Evolutionary conservation across 2,113 vertebrate genomes (phyloP), one percentile per base, ranked within the genome.

Genomic region (Leuciscus idus): DNA sequence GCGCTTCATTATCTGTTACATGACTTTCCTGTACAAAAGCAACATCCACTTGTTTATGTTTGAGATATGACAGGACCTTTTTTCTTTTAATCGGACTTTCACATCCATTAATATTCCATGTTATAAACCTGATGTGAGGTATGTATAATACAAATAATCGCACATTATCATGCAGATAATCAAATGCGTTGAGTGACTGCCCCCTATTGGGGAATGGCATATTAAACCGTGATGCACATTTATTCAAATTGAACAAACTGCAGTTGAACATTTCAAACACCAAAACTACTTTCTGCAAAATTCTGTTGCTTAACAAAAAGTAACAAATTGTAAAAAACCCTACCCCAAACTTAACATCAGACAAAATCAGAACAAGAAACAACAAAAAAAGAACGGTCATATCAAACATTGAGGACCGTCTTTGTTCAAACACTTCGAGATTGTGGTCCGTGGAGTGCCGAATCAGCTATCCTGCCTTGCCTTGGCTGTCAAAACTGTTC

Each of bases 21-120:
- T 72, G 68, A 2, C 33, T 70, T 70, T 36, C 66, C 30, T 70
- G 66, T 2, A 70, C 66, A 70, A 70, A 70, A 70, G 66, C 66
- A 70, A 36, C 66, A 36, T 36, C 30, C 28, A 36, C 66, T 36
- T 70, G 66, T 70, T 70, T 72, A 36, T 70, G 15, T 72, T 72
- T 72, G 15, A 23, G 17, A 72, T 39, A 39, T 72, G 33, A 3
- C 30, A 21, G 68, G 68, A 72, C 17, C 15, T 39, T 70, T 70
- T 70, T 70, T 70, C 13, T 33, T 33, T 70, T 70, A 70, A 36
- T 70, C 9, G 3, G 30, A 15, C 66, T 70, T 70, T 5, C 36
- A 19, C 12, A 70, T 36, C 66, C 2, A 0, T 70, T 70, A 70
- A 36, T 70, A 70, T 70, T 70, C n/a, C 23, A 62, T 62, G 61